Conservation (phyloP, 2,888 invertebrate species). For the Drosophila meridionalis region DNA sequence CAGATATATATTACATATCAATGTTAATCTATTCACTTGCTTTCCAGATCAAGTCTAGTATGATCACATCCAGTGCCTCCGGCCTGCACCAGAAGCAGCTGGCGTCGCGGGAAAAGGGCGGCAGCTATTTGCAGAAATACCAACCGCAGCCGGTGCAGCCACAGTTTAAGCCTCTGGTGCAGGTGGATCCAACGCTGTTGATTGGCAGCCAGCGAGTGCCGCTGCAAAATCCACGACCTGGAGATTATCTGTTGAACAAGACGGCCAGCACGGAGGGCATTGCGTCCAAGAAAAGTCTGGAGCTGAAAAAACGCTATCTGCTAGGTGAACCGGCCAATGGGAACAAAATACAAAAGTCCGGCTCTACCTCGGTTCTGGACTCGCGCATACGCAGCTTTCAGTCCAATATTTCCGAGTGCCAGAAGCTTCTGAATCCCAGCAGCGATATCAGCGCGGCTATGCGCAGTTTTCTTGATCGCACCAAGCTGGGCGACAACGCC, state of each 20-base stretch:
- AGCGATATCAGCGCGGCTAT: constrained; percentile 89
- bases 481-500: constrained; percentile 75
- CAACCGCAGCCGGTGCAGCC: constrained; percentile 79
- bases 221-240: constrained; percentile 87
- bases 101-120: constrained; percentile 68
- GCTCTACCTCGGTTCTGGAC: constrained; percentile 93
- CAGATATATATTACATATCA: neutral
- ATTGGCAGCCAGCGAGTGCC: constrained; percentile 84
- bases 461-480: constrained; percentile 88
- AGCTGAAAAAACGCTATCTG: constrained; percentile 93
- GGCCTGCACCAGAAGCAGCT: constrained; percentile 66
- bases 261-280: constrained; percentile 95
- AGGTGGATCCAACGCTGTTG: constrained; percentile 84
- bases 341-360: constrained; percentile 91
- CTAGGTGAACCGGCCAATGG: constrained; percentile 89
- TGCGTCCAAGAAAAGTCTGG: constrained; percentile 93
- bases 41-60: constrained; percentile 82
- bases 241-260: constrained; percentile 92
- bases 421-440: constrained; percentile 93
- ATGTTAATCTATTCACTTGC: neutral
- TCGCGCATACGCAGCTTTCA: constrained; percentile 93
- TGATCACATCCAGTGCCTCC: constrained; percentile 73
- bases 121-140: constrained; percentile 80
- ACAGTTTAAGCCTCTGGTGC: constrained; percentile 85
- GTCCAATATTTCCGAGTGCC: constrained; percentile 94